Percentiles rank a stretch among this genome's conserved stretches.
Evolutionary conservation across 2,113 vertebrate species (phyloP).

Genomic region (Cyanocitta stelleri): DNA sequence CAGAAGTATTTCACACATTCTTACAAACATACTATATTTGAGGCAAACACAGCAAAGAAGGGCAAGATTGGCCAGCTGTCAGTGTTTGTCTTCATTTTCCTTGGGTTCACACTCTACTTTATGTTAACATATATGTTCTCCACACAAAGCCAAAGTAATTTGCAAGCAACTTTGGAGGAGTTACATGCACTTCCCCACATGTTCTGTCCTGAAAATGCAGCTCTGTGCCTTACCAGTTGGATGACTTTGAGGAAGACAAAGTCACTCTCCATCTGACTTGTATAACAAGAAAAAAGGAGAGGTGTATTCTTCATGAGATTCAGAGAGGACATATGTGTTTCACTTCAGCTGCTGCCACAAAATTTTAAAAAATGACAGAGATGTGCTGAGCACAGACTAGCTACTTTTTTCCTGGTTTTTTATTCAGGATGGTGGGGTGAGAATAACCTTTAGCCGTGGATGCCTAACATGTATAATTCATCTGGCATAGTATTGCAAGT

Average conservation of each 20-base stretch:
- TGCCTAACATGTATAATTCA: background rate
- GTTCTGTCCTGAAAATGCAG: background rate
- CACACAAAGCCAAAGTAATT: slow-evolving; percentile 1
- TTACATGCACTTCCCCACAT: background rate
- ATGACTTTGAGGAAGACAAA: background rate
- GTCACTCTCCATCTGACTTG: background rate
- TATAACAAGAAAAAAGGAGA: background rate
- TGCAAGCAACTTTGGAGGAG: background rate
- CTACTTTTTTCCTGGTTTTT: background rate
- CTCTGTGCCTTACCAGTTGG: background rate
- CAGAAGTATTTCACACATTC: slow-evolving; percentile 54
- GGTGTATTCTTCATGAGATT: background rate
- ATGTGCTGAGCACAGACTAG: background rate
- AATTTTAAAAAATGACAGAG: background rate
- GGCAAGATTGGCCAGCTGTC: slow-evolving; percentile 57
- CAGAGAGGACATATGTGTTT: background rate
- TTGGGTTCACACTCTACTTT: slow-evolving; percentile 48
- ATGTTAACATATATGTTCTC: slow-evolving; percentile 45
- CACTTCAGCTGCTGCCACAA: background rate
- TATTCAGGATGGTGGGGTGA: background rate
- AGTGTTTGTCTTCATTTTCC: slow-evolving; percentile 55
- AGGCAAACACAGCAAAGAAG: slow-evolving; percentile 56
- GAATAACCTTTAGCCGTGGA: background rate
- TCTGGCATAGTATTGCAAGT: background rate
- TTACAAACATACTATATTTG: slow-evolving; percentile 61